Evolutionary conservation across 2,888 invertebrate species (phyloP), one percentile per base, ranked within the genome.

Genomic region (Hypomecis punctinalis): DNA sequence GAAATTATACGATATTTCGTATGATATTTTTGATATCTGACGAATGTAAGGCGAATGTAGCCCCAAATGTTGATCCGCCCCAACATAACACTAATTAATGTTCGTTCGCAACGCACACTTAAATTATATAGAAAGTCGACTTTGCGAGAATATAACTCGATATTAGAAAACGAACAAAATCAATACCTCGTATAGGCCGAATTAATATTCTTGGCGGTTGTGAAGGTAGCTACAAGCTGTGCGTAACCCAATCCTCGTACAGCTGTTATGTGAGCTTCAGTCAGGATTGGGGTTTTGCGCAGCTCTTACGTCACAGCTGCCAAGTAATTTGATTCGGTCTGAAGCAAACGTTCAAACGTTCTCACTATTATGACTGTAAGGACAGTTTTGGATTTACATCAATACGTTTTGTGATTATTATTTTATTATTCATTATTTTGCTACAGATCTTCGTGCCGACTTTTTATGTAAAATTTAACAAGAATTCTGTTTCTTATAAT

Each of bases 51-150:
- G 61, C 64, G 46, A 65, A 64, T 47, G 62, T 65, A 54, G 63
- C 71, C 67, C 67, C 67, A 69, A 71, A 60, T 65, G 63, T 65
- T 67, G 62, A 61, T 66, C 52, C 57, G 65, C 58, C 53, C 65
- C 48, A n/a, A 46, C 56, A 64, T 71, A 59, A 68, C 72, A 72
- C 67, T 53, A 66, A 62, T 73, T 53, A 66, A 62, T 73, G 67
- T 79, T 70, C 72, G 77, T 80, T 73, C 65, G 73, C 69, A 69
- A 71, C 63, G 66, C 69, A 70, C 77, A 76, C 71, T 69, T 60
- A 56, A 61, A 67, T 63, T 76, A 73, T 75, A 70, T 75, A 67
- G 68, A 67, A 77, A 78, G 76, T 79, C 65, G 62, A 56, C 56
- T 51, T 43, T 49, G 5, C 40, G 10, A 40, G 10, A 39, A 52